Evolutionary conservation across 30 jellyfish, hydroid and myxozoan genomes (phyloP).

Genomic region (Cassiopea xamachana): DNA sequence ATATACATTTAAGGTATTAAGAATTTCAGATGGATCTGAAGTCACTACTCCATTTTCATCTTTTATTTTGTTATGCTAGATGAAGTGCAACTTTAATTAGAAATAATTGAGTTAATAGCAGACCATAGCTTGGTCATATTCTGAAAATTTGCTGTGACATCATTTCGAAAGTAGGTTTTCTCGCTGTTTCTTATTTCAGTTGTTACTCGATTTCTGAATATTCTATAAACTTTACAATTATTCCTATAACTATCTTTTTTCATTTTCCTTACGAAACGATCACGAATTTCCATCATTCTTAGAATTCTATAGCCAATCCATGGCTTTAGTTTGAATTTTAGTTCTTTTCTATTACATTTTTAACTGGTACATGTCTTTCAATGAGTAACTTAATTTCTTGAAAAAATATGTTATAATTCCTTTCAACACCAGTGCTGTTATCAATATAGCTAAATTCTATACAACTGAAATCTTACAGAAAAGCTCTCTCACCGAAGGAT

Average conservation of each 20-base stretch:
- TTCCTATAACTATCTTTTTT: neutral
- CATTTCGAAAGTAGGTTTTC: too few species aligned
- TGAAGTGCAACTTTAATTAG: too few species aligned
- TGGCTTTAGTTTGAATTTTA: slow-evolving; percentile 43
- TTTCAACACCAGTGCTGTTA: slow-evolving; percentile 20
- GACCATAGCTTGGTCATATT: slow-evolving; percentile 15
- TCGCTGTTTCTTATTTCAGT: neutral
- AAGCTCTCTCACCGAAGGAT: neutral
- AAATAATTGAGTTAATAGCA: too few species aligned
- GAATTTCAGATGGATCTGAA: too few species aligned
- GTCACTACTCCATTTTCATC: slow-evolving; percentile 11
- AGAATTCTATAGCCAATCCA: slow-evolving; percentile 24
- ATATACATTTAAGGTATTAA: slow-evolving; percentile 30
- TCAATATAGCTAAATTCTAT: neutral
- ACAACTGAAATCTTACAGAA: neutral
- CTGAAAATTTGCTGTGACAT: neutral
- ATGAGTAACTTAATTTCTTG: neutral
- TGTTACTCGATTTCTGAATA: slow-evolving; percentile 41
- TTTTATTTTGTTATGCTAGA: slow-evolving; percentile 18
- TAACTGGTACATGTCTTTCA: slow-evolving; percentile 39
- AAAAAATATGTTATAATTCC: slow-evolving; percentile 1
- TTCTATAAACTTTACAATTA: slow-evolving; percentile 13
- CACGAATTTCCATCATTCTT: too few species aligned
- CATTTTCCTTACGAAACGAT: neutral
- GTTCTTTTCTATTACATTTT: slow-evolving; percentile 13